A percentile compares a stretch with the other conserved stretches of the same genome.
These are phyloP conservation scores for Diadegma fenestrale DNA, from an alignment of 2,888 invertebrate genomes.

Conservation along the genomic window DNA sequence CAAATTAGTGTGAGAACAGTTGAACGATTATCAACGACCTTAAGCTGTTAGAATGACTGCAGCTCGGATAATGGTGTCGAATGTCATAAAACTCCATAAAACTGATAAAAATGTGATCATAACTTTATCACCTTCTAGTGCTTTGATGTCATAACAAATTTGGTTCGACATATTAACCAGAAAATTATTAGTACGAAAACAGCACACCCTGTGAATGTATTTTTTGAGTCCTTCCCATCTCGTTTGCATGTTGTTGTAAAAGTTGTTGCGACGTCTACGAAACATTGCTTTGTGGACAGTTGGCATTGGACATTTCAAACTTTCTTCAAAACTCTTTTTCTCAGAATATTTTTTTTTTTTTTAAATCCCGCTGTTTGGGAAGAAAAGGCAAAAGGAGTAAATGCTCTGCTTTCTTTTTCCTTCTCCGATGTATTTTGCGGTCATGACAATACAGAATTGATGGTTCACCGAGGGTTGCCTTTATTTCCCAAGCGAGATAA, in stretches of 20 bases:
- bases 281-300: slow-evolving; percentile 5
- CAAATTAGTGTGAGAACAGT: background rate
- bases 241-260: slow-evolving; percentile 14
- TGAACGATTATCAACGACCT: background rate
- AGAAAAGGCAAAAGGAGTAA: background rate
- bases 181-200: too few species aligned
- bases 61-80: too few species aligned
- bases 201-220: background rate
- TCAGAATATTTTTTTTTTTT: background rate
- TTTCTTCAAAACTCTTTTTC: slow-evolving; percentile 36
- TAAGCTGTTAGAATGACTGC: too few species aligned
- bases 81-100: too few species aligned
- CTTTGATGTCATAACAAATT: too few species aligned
- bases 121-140: too few species aligned
- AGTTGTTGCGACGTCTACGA: background rate
- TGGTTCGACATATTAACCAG: too few species aligned
- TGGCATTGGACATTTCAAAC: slow-evolving; percentile 41
- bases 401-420: background rate
- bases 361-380: background rate
- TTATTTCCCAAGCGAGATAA: slow-evolving; percentile 10
- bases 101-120: too few species aligned
- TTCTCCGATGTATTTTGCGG: background rate
- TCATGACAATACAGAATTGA: slow-evolving; percentile 16
- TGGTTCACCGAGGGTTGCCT: background rate
- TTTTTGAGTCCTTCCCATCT: background rate